phyloP scores from a whole-genome alignment of 2,888 invertebrate genomes.

The Altica lythri region DNA sequence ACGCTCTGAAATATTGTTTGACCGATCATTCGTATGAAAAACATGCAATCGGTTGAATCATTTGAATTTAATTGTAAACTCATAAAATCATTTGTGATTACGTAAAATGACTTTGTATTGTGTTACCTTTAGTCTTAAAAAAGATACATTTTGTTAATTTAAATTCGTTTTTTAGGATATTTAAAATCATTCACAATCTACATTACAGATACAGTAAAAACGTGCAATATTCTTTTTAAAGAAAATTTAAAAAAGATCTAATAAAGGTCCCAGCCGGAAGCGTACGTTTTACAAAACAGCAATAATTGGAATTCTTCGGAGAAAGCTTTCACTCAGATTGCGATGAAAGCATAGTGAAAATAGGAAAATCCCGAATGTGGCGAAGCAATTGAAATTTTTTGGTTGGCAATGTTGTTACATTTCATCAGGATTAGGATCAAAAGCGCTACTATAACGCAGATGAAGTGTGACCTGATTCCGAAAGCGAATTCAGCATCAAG shows the following conservation, averaged over 20 bases:
- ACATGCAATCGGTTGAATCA: too few relatives aligned
- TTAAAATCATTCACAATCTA: conserved; percentile 5
- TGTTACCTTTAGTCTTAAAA: too few relatives aligned
- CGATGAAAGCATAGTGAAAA: conserved; percentile 27
- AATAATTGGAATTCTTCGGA: conserved; percentile 30
- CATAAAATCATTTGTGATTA: too few relatives aligned
- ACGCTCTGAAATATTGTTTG: too few relatives aligned
- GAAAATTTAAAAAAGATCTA: conserved; percentile 21
- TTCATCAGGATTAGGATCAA: conserved; percentile 27
- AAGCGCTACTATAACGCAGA: conserved; percentile 22
- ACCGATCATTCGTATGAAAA: too few relatives aligned
- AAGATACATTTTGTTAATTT: too few relatives aligned
- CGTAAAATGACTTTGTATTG: too few relatives aligned
- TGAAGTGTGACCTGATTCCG: conserved; percentile 28
- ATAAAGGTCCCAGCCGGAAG: conserved; percentile 18
- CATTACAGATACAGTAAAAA: conserved; percentile 9
- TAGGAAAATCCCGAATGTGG: conserved; percentile 22
- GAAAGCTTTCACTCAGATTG: conserved; percentile 29
- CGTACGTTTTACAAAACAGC: conserved; percentile 23
- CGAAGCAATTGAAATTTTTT: conserved; percentile 26
- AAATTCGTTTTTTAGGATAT: too few relatives aligned
- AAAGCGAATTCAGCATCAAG: background rate
- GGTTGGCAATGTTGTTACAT: conserved; percentile 25
- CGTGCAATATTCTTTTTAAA: conserved; percentile 18
- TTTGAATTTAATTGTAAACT: too few relatives aligned